Evolutionary conservation across 2,888 invertebrate species (phyloP), one percentile per base, ranked within the genome.

Genomic region (Nezara viridula): DNA sequence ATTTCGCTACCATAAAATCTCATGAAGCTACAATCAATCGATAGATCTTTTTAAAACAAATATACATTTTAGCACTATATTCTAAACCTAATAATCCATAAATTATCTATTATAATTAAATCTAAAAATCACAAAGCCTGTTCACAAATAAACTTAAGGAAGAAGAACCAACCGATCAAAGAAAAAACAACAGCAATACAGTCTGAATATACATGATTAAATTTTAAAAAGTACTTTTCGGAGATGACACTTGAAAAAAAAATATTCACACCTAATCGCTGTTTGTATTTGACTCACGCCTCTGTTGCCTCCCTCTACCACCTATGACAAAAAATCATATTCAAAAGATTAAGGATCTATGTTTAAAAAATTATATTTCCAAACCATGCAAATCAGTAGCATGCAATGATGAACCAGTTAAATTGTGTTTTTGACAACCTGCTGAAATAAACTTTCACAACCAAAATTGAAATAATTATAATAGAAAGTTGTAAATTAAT

Each of bases 201-300:
- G 77, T 77, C 77, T 81, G 44, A 44, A 81, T 47, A 81, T 14
- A 40, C 44, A 44, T 47, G 10, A 81, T n/a, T 81, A n/a, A 24
- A 44, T 47, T 44, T 81, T 81, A 47, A 24, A 81, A 44, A 81
- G n/a, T 81, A 24, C 44, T 37, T 44, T 81, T 44, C 32, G 44
- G 81, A 81, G 81, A 81, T 44, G 44, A n/a, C 24, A 81, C 81
- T 81, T 81, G n/a, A 12, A 44, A 81, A 10, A 86, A 55, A 55
- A 88, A 66, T 73, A 88, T 60, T 81, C 32, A 50, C 21, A 52
- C 24, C 55, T 90, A 90, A 88, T 90, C 90, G 47, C 90, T 90
- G 86, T 89, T 90, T n/a, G 88, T 73, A 87, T 60, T 90, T 21
- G 90, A 89, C n/a, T 90, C 90, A 19, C 90, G 86, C 55, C 90